These are phyloP conservation scores for Melanotus villosus DNA, from an alignment of 2,888 invertebrate genomes.

Conservation along the genomic window DNA sequence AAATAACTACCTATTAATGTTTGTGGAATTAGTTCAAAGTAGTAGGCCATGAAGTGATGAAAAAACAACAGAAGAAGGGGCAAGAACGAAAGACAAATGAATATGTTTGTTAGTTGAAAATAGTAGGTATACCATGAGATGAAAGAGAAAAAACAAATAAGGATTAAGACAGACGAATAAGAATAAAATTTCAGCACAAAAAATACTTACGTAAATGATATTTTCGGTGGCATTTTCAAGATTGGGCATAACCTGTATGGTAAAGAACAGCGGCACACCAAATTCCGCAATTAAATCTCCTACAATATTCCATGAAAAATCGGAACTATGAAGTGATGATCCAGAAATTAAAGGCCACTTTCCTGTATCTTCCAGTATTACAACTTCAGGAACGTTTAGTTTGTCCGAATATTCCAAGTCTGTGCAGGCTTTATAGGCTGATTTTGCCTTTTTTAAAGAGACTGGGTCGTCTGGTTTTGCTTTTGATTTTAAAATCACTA, in stretches of 20 bases:
- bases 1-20: no score
- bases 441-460: conserved; percentile 63
- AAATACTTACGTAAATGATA: conserved; percentile 58
- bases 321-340: conserved; percentile 20
- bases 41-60: no score
- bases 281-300: conserved; percentile 62
- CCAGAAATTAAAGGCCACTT: conserved; percentile 62
- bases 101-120: no score
- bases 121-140: no score
- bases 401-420: conserved; percentile 56
- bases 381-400: conserved; percentile 59
- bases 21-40: no score
- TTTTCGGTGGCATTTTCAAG: conserved; percentile 59
- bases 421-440: conserved; percentile 63
- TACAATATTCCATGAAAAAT: conserved; percentile 61
- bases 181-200: no score
- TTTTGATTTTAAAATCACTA: conserved; percentile 59
- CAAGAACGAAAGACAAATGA: no score
- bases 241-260: conserved; percentile 60
- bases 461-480: conserved; percentile 56
- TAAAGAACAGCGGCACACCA: conserved; percentile 65
- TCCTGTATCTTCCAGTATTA: conserved; percentile 59
- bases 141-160: no score
- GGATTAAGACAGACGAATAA: no score
- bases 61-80: no score